Evolutionary conservation across 2,888 invertebrate species (phyloP).

Genomic region (Agonopterix heracliana): DNA sequence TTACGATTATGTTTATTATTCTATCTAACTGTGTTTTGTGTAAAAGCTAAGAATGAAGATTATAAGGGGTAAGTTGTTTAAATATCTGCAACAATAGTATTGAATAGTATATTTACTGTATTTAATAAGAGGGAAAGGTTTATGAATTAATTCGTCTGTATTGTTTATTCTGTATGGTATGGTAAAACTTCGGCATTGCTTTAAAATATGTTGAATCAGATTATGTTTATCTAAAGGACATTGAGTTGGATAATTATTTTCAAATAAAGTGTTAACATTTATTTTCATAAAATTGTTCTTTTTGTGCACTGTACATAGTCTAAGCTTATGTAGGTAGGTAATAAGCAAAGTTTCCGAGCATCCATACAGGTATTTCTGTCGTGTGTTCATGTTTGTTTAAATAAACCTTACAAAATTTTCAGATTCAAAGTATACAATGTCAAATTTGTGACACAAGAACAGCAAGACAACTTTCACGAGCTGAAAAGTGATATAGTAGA

Average conservation of each 20-base stretch:
- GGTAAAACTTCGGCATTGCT: neutral
- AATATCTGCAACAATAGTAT: neutral
- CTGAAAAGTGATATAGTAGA: conserved; percentile 44
- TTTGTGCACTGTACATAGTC: too few relatives aligned
- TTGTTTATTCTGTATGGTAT: too few relatives aligned
- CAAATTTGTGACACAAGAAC: conserved; percentile 25
- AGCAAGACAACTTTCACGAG: conserved; percentile 32
- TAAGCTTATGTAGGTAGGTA: too few relatives aligned
- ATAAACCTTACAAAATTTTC: conserved; percentile 1
- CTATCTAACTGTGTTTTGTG: conserved; percentile 17
- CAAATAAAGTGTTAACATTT: too few relatives aligned
- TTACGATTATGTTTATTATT: conserved; percentile 14
- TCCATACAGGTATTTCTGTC: too few relatives aligned
- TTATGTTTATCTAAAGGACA: neutral
- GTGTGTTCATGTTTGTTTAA: too few relatives aligned
- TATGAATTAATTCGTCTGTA: too few relatives aligned
- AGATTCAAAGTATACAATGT: conserved; percentile 55
- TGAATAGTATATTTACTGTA: too few relatives aligned
- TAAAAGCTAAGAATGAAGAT: conserved; percentile 39
- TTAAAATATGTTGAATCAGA: neutral
- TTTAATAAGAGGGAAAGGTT: too few relatives aligned
- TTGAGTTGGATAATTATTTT: too few relatives aligned
- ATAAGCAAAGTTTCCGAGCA: too few relatives aligned
- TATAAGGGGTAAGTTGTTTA: conserved; percentile 40
- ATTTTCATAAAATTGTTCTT: too few relatives aligned